These are phyloP conservation scores for Atta colombica DNA, from an alignment of 1,140 invertebrate genomes.

Conservation along the genomic window DNA sequence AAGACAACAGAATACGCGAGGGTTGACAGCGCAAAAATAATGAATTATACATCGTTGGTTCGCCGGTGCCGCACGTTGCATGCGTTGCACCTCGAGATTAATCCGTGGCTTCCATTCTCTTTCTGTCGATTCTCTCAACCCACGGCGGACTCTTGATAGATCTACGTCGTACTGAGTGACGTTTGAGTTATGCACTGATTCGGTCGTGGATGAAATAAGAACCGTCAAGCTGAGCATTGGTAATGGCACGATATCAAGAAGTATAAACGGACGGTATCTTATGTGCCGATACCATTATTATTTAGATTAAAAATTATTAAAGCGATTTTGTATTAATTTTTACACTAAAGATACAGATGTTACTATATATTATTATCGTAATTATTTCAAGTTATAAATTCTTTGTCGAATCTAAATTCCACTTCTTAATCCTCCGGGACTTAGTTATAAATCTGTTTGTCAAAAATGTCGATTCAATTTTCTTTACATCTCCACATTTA, in stretches of 20 bases:
- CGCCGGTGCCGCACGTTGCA: slow-evolving; percentile 54
- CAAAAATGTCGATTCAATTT: too few relatives aligned
- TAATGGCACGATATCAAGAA: neutral
- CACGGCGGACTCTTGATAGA: slow-evolving; percentile 74
- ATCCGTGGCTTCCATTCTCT: slow-evolving; percentile 76
- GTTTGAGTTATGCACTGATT: slow-evolving; percentile 72
- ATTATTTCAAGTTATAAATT: neutral
- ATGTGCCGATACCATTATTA: neutral
- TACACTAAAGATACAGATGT: neutral
- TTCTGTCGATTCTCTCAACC: slow-evolving; percentile 61
- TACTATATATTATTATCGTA: neutral
- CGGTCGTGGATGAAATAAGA: slow-evolving; percentile 64
- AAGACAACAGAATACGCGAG: slow-evolving; percentile 68
- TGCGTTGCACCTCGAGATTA: slow-evolving; percentile 74
- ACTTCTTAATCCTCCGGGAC: neutral
- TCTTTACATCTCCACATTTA: too few relatives aligned
- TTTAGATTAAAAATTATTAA: neutral
- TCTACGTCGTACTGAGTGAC: slow-evolving; percentile 72
- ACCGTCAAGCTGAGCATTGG: neutral
- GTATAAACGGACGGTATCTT: neutral
- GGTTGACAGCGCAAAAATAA: slow-evolving; percentile 71
- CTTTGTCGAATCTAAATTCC: neutral
- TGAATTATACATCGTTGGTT: slow-evolving; percentile 74
- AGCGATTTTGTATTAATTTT: neutral
- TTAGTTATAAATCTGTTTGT: too few relatives aligned